phyloP scores from a whole-genome alignment of 2,113 vertebrate species.

The Amphiprion percula region DNA sequence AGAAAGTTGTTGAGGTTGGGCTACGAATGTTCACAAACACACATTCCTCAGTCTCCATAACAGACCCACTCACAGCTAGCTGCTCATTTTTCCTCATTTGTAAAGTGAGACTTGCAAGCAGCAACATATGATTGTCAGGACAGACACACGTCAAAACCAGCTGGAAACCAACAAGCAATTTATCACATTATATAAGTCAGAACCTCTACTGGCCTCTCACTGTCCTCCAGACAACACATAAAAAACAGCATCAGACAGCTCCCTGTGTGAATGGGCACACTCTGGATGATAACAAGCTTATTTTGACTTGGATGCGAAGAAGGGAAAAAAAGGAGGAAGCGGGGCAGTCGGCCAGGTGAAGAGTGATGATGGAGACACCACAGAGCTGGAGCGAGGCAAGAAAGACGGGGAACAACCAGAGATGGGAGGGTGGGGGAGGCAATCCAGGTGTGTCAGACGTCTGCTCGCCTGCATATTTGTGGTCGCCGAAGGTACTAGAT shows the following conservation, averaged over 20 bases:
- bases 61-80: not conserved
- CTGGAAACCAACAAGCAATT: slow-evolving; percentile 20
- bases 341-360: not conserved
- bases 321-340: slow-evolving; percentile 27
- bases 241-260: slow-evolving; percentile 9
- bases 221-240: slow-evolving; percentile 6
- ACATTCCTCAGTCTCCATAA: slow-evolving; percentile 25
- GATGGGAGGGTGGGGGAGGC: slow-evolving; percentile 32
- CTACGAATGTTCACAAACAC: slow-evolving; percentile 35
- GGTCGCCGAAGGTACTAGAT: slow-evolving; percentile 56
- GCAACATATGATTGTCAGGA: slow-evolving; percentile 17
- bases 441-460: slow-evolving; percentile 78
- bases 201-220: slow-evolving; percentile 3
- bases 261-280: slow-evolving; percentile 13
- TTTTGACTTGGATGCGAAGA: slow-evolving; percentile 27
- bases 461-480: slow-evolving; percentile 78
- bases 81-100: slow-evolving; percentile 41
- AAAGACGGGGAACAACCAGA: slow-evolving; percentile 7
- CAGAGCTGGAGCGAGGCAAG: not conserved
- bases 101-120: slow-evolving; percentile 33
- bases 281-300: slow-evolving; percentile 21
- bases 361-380: slow-evolving; percentile 26
- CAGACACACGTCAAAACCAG: slow-evolving; percentile 38
- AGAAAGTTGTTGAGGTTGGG: slow-evolving; percentile 18
- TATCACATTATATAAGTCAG: slow-evolving; percentile 23